Conservation (phyloP, 2,888 invertebrate genomes). For the Melieria omissa region DNA sequence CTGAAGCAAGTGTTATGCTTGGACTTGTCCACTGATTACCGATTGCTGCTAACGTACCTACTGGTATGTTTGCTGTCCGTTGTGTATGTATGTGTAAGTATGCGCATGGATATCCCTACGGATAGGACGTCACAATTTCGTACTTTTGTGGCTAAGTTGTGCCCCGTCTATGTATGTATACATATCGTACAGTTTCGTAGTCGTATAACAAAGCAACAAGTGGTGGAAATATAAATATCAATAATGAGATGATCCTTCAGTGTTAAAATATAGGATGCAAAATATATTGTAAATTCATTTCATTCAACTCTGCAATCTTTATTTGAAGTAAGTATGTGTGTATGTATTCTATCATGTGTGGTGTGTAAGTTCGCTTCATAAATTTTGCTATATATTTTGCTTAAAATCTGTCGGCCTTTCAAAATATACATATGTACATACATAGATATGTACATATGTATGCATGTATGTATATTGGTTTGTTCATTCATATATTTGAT, state of each 20-base stretch:
- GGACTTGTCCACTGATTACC: neutral
- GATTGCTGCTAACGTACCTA: neutral
- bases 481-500: neutral
- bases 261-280: neutral
- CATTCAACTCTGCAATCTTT: neutral
- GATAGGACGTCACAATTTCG: neutral
- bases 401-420: neutral
- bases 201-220: no score
- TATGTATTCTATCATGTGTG: neutral
- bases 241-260: neutral
- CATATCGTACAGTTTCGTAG: no score
- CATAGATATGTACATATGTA: conserved; percentile 6
- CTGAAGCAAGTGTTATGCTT: neutral
- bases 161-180: no score
- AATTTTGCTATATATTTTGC: conserved; percentile 1
- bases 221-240: no score
- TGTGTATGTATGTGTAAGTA: neutral
- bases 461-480: neutral
- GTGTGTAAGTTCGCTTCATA: neutral
- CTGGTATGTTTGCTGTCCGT: neutral
- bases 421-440: conserved; percentile 8
- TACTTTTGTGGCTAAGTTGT: neutral
- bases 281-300: neutral
- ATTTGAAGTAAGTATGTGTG: neutral
- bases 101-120: neutral